Conservation (phyloP, 2,888 invertebrate genomes). For the Drosophila affinis region DNA sequence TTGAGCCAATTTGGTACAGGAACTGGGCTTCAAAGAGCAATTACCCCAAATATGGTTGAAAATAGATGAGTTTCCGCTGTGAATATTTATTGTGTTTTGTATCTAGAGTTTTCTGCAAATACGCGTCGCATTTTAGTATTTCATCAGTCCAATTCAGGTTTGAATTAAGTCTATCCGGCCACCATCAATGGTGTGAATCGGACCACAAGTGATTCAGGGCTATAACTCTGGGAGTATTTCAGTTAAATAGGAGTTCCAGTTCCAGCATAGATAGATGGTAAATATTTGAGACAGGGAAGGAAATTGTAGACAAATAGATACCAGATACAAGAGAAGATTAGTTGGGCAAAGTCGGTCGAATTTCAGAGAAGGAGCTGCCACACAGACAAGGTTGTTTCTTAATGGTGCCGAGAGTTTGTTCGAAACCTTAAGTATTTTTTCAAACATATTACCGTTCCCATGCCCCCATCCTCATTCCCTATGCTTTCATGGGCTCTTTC, state of each 20-base stretch:
- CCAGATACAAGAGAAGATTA: background rate
- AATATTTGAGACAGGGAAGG: background rate
- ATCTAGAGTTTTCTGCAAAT: background rate
- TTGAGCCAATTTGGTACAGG: background rate
- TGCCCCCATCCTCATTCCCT: background rate
- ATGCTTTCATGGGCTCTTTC: constrained; percentile 39
- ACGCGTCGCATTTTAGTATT: background rate
- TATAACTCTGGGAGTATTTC: background rate
- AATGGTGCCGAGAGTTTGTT: background rate
- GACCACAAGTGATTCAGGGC: background rate
- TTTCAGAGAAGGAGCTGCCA: background rate
- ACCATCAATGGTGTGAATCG: background rate
- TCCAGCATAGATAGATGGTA: too few species aligned
- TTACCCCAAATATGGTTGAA: background rate
- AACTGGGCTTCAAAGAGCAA: background rate
- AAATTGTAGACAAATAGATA: background rate
- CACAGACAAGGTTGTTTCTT: constrained; percentile 1
- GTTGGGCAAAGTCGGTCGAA: background rate
- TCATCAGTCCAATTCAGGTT: background rate
- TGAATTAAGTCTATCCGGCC: background rate
- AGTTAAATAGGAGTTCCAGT: too few species aligned
- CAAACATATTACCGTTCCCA: constrained; percentile 31
- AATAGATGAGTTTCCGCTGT: constrained; percentile 1
- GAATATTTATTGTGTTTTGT: background rate
- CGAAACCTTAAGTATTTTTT: constrained; percentile 5